Conservation (phyloP, 2,797 vertebrate genomes). For the Champsocephalus gunnari region DNA sequence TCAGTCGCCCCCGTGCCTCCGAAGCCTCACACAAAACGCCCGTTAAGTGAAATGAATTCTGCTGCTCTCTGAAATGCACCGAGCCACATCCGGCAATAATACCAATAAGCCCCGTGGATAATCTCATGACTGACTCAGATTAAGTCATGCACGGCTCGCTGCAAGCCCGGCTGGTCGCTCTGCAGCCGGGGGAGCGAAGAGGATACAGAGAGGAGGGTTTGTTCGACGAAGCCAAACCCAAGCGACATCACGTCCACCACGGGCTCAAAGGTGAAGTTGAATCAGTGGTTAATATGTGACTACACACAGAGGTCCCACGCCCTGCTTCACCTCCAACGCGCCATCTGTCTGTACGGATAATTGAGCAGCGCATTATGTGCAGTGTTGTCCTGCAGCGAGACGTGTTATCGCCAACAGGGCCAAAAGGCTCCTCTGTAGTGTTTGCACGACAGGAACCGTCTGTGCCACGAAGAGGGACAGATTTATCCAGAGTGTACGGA, state of each 20-base stretch:
- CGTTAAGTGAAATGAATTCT: conserved; percentile 76
- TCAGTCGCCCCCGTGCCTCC: conserved; percentile 39
- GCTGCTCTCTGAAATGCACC: conserved; percentile 74
- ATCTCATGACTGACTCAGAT: conserved; percentile 83
- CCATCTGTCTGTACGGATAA: conserved; percentile 64
- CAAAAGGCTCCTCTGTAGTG: conserved; percentile 38
- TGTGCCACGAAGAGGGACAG: neutral
- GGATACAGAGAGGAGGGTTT: conserved; percentile 26
- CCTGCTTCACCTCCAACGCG: conserved; percentile 59
- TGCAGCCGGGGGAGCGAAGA: conserved; percentile 14
- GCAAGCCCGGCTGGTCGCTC: conserved; percentile 53
- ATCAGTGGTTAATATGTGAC: conserved; percentile 72
- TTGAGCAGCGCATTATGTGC: conserved; percentile 62
- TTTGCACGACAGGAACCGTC: conserved; percentile 15
- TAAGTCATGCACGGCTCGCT: conserved; percentile 70
- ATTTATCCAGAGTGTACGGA: too few species aligned
- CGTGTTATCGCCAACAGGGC: conserved; percentile 33
- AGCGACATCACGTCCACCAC: neutral
- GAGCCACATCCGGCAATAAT: conserved; percentile 83
- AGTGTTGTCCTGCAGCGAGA: conserved; percentile 55
- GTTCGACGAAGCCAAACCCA: conserved; percentile 21
- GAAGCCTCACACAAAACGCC: conserved; percentile 62
- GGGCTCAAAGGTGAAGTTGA: conserved; percentile 64
- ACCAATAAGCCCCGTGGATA: conserved; percentile 82
- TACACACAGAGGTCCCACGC: conserved; percentile 55